These are phyloP conservation scores for Drosophila merina DNA, from an alignment of 2,888 invertebrate species.

Conservation along the genomic window DNA sequence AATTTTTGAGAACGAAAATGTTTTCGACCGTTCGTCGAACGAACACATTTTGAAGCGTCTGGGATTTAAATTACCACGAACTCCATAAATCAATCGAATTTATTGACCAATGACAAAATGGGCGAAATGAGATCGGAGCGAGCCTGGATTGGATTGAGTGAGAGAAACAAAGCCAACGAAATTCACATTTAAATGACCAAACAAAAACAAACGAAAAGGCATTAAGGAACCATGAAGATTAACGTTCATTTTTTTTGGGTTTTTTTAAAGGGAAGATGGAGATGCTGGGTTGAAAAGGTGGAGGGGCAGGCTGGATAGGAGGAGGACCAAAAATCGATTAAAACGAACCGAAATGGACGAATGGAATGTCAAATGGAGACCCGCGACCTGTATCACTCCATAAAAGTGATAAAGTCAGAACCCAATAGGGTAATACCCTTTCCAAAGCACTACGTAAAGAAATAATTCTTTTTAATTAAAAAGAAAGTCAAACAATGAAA, in stretches of 20 bases:
- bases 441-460: not conserved
- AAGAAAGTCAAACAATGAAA: too few relatives aligned
- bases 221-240: slow-evolving; percentile 45
- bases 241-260: not conserved
- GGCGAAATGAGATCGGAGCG: too few relatives aligned
- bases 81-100: slow-evolving; percentile 80
- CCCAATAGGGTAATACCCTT: slow-evolving; percentile 54
- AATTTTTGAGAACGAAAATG: slow-evolving; percentile 51
- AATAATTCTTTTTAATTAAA: not conserved
- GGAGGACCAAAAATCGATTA: slow-evolving; percentile 72
- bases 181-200: slow-evolving; percentile 64
- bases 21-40: too few relatives aligned
- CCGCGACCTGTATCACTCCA: slow-evolving; percentile 25
- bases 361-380: slow-evolving; percentile 71
- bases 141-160: slow-evolving; percentile 4
- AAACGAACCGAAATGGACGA: slow-evolving; percentile 57
- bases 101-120: slow-evolving; percentile 79
- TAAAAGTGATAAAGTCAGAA: slow-evolving; percentile 70
- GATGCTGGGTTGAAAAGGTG: not conserved
- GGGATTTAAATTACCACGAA: slow-evolving; percentile 60
- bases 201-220: slow-evolving; percentile 51
- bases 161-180: slow-evolving; percentile 50
- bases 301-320: slow-evolving; percentile 3
- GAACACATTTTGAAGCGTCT: slow-evolving; percentile 35
- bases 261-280: not conserved